Base-by-base conservation (phyloP, 2,888 invertebrate species). In the Capitulum mitella region DNA sequence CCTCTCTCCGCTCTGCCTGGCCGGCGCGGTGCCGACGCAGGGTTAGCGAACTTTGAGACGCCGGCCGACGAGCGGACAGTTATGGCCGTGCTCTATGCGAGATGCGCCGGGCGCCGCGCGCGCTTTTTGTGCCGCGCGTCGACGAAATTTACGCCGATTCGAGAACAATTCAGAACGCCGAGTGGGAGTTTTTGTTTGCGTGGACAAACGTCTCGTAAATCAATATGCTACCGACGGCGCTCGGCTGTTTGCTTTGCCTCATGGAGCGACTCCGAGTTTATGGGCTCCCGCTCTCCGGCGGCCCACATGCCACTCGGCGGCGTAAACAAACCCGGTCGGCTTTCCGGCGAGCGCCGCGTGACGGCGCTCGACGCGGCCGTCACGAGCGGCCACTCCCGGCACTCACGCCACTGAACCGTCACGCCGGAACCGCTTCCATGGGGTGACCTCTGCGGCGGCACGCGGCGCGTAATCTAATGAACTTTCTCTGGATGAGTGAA, bases 161-260 rank as follows among this genome's bases (percentile, higher is more conserved):
- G 40, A 70, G 70, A 70, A 70, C 70, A 40, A 70, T 70, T 37
- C 26, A 16, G 26, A 40, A 70, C 70, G 70, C 26, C 26, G 40
- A 26, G 37, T 6, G 37, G 37, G 70, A 22, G 70, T 70, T 70
- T 70, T 70, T 70, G 70, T 70, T 70, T 70, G 26, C 70, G 70
- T 40, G 70, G 40, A 40, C 40, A 70, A 70, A 40, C 40, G 70
- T 70, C 70, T 70, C 70, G 70, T 70, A 70, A 70, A 70, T 70
- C 70, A 70, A 40, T 40, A 70, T 37, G 70, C 70, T 70, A 70
- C 70, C 70, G 12, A 40, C 40, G 40, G 16, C 29, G 37, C 14
- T 10, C 70, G 70, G 40, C 22, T 70, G 70, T 70, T 70, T 70
- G 40, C 70, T 70, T 70, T 40, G 40, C 29, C 70, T 2, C 70